Percentiles rank a stretch among this genome's conserved stretches.
These are phyloP conservation scores for Enchytraeus crypticus DNA, from an alignment of 2,888 invertebrate genomes.

Conservation along the genomic window DNA sequence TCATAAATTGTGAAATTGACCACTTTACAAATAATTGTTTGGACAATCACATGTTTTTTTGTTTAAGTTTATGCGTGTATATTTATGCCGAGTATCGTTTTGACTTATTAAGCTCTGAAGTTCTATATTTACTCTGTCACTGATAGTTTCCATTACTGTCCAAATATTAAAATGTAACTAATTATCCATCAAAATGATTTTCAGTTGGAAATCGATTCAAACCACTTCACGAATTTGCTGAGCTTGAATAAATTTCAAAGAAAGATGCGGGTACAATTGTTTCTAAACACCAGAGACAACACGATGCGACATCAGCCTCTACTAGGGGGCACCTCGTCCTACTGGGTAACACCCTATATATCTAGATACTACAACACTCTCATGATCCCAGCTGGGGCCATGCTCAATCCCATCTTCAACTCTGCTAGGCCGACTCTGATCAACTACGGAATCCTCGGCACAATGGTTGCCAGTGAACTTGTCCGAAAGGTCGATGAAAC, in stretches of 20 bases:
- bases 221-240: constrained; percentile 54
- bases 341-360: constrained; percentile 3
- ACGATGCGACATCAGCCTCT: constrained; percentile 6
- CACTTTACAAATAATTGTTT: no score
- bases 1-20: no score
- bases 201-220: constrained; percentile 52
- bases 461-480: constrained; percentile 32
- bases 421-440: constrained; percentile 33
- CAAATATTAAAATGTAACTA: no score
- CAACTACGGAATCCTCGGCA: constrained; percentile 40
- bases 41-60: no score
- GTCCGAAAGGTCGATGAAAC: constrained; percentile 34
- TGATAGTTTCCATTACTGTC: no score
- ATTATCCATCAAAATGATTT: no score
- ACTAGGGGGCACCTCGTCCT: not conserved
- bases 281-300: constrained; percentile 1
- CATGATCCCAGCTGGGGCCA: constrained; percentile 36
- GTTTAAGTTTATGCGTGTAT: no score
- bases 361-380: constrained; percentile 35
- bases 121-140: no score
- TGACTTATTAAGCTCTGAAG: no score
- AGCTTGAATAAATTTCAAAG: constrained; percentile 51
- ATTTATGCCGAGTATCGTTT: no score
- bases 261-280: constrained; percentile 30
- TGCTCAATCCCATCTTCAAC: constrained; percentile 40